Evolutionary conservation across 2,113 vertebrate genomes (phyloP), one percentile per base, ranked within the genome.

Genomic region (Lates calcarifer): DNA sequence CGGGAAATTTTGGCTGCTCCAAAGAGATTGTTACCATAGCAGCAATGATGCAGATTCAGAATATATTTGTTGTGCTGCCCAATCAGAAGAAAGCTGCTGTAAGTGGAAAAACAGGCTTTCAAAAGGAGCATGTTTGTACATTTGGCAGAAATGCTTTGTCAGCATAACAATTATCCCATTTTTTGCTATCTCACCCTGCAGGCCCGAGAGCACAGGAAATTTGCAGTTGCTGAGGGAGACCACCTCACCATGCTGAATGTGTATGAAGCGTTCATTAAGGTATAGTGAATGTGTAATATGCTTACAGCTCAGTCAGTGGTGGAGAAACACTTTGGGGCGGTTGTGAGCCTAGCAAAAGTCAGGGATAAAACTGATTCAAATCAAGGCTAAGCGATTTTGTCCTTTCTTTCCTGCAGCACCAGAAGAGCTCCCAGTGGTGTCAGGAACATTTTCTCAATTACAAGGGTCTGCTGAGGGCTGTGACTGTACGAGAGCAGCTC

Each of bases 21-120:
- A 97, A 98, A 87, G 98, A 99, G 94, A 96, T 99, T 29, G 91
- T 98, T 76, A 98, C 96, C 88, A 99, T 99, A 45, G 98, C 97
- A 6, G 97, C 98, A 68, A 99, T 99, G 98, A 99, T 99, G 98
- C 98, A 99, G 91, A 99, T 99, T 91, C 98, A 99, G 87, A 99
- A 99, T 84, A 93, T 99, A 75, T 99, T 99, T 84, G 67, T 96
- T 37, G 88, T 96, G 28, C 97, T 97, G 26, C 92, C 97, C 79
- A 98, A 97, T 93, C 97, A 99, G 91, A 99, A 98, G 93, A 94
- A 93, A 78, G 94, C 95, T 74, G 97, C 98, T 22, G 98, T 99
- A 91, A 96, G 98, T 92, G 57, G n/a, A 57, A 39, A 87, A 84
- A 82, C 17, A 3, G 20, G 14, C 18, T 77, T 75, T 81, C 24